These are phyloP conservation scores for Columba guinea DNA, from an alignment of 2,797 vertebrate species.

Conservation along the genomic window DNA sequence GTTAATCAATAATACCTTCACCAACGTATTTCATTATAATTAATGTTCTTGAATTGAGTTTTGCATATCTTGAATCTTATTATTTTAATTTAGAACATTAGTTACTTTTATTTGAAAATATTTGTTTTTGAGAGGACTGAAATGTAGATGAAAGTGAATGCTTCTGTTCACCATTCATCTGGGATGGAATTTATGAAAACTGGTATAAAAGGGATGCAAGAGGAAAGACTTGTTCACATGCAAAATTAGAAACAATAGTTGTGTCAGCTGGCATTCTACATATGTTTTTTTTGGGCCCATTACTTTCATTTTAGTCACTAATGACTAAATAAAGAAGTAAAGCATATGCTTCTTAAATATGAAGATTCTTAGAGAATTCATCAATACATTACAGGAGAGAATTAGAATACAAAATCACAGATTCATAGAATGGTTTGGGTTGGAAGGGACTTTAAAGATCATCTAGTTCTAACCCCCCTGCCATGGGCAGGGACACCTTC, in stretches of 20 bases:
- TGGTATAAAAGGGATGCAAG: not conserved
- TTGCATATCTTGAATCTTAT: not conserved
- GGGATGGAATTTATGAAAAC: not conserved
- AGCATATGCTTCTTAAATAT: not conserved
- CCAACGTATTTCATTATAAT: not conserved
- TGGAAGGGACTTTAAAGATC: too few relatives aligned
- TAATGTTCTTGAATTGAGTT: not conserved
- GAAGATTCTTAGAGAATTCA: not conserved
- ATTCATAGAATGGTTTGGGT: too few relatives aligned
- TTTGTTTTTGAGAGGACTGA: not conserved
- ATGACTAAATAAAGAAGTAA: not conserved
- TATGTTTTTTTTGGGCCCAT: not conserved
- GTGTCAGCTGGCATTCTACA: not conserved
- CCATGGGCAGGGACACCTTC: too few relatives aligned
- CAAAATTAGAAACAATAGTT: not conserved
- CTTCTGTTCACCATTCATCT: not conserved
- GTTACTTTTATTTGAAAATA: slow-evolving; percentile 6
- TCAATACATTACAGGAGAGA: not conserved
- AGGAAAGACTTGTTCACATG: not conserved
- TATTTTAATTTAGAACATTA: slow-evolving; percentile 1
- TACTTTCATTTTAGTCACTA: not conserved
- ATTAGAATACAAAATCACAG: not conserved
- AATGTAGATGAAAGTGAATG: not conserved
- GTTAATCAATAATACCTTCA: not conserved
- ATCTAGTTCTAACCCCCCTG: too few relatives aligned